Base-by-base conservation (phyloP, 2,797 vertebrate species). In the Sebastes elongatus region DNA sequence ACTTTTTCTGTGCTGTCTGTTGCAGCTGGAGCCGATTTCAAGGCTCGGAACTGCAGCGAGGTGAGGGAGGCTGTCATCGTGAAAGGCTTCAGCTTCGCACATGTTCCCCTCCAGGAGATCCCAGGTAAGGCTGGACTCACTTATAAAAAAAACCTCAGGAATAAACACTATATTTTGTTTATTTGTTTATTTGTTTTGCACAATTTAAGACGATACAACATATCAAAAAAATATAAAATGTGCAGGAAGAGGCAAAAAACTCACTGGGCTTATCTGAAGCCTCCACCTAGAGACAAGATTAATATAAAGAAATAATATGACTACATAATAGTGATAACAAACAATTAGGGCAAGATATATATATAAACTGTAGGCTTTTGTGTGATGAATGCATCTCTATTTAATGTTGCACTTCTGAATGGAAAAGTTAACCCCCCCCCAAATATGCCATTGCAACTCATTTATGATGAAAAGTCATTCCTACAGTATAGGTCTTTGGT, bases 61-160 rank as follows among this genome's bases (percentile, higher is more conserved):
- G 97, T 98, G 95, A 95, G 95, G 83, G 96, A 97, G 85, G 96
- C 96, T 72, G 97, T 96, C 78, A 53, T 90, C 42, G 96, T 92
- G 67, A 97, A 95, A 89, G 97, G 97, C 83, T 98, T 97, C 96
- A 97, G 95, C 94, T 94, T 98, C 91, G 87, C 93, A 89, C 95
- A 95, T 90, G 95, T 97, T 74, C 97, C 97, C 81, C 96, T 95
- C 33, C 97, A 97, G 94, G 96, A 98, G 92, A 97, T 97, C 88
- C 93, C 97, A 97, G 98, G 98, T 99, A 97, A 96, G 96, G 61
- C 2, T 76, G 68, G 35, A 65, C 79, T 30, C 59, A 66, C 62
- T 46, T 46, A 25, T 25, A 6, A 8, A 4, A 33, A 22, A 13
- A 20, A 1, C 8, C 18, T 20, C 30, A 1, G 28, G 55, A 25